Evolutionary conservation across 2,113 vertebrate genomes (phyloP).

Genomic region (Tragelaphus imberbis): DNA sequence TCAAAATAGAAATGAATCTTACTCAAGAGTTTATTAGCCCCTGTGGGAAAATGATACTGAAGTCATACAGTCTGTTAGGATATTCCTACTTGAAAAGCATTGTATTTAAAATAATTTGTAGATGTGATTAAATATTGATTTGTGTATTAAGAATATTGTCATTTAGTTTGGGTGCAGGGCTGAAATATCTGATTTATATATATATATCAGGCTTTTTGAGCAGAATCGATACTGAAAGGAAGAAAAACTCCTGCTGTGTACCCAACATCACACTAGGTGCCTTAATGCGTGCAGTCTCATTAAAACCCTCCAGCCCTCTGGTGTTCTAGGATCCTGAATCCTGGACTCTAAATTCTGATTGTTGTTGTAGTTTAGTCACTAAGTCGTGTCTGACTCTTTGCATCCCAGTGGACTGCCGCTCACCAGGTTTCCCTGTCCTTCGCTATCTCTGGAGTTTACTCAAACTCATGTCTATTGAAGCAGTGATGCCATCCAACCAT

Average conservation of each 20-base stretch:
- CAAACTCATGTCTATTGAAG: neutral
- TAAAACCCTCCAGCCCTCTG: fast-evolving
- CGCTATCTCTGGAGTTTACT: neutral
- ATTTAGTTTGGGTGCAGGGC: slow-evolving; percentile 13
- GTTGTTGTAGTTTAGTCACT: neutral
- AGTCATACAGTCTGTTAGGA: slow-evolving; percentile 24
- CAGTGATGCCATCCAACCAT: neutral
- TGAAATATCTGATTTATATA: slow-evolving; percentile 15
- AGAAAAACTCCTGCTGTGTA: neutral
- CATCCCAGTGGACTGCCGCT: neutral
- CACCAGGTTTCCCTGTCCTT: neutral
- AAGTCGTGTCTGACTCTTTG: neutral
- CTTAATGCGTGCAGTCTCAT: neutral
- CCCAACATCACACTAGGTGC: neutral
- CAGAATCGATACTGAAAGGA: neutral
- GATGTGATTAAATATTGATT: slow-evolving; percentile 62
- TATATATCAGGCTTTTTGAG: neutral
- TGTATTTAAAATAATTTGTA: slow-evolving; percentile 48
- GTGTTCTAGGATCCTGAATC: neutral
- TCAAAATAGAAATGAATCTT: slow-evolving; percentile 60
- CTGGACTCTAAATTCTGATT: neutral
- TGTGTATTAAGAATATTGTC: slow-evolving; percentile 38
- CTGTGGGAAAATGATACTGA: slow-evolving; percentile 32
- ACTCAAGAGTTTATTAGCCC: neutral
- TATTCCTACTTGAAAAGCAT: slow-evolving; percentile 35